Evolutionary conservation across 2,797 vertebrate species (phyloP), one percentile per base, ranked within the genome.

Genomic region (Babyrousa celebensis): DNA sequence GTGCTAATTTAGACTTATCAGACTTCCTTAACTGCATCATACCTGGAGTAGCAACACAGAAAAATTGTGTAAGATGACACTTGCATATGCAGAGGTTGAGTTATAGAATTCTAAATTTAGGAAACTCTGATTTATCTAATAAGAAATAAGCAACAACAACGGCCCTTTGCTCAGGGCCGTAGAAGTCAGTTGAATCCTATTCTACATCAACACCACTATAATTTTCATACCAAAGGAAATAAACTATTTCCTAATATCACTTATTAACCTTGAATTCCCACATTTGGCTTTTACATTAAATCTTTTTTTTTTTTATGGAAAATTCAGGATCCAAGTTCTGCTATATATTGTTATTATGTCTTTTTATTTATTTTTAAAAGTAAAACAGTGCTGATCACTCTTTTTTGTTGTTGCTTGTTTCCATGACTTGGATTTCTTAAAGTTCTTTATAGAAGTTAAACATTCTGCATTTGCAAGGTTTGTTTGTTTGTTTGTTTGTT

Each of bases 341-440:
- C 58, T 20, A 63, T 70, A n/a, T 52, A 15, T 23, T 54, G 20
- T 68, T 36, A 12, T 70, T 52, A 52, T 54, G 54, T 40, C 54
- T 77, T 54, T 77, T 77, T 7, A 94, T 36, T 67, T 75, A 1
- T 40, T 70, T 94, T 94, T 36, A 89, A 84, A 36, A 36, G 11
- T 52, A 29, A 68, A 89, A 77, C 29, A 32, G 17, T 7, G 43
- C 5, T 12, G 21, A 1, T 29, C 6, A n/a, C 52, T 48, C 17
- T 75, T 20, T 60, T 75, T 80, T 60, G 58, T 90, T 52, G 27
- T 23, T 63, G 62, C 25, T 63, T 65, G 56, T 78, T 90, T 58
- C 63, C 70, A 20, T 78, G n/a, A 70, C 80, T 62, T 78, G 25
- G 23, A 60, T 20, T 60, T 84, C 70, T 84, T 60, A 25, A 40